Evolutionary conservation across 2,888 invertebrate species (phyloP), one percentile per base, ranked within the genome.

Genomic region (Chymomyza procnemis): DNA sequence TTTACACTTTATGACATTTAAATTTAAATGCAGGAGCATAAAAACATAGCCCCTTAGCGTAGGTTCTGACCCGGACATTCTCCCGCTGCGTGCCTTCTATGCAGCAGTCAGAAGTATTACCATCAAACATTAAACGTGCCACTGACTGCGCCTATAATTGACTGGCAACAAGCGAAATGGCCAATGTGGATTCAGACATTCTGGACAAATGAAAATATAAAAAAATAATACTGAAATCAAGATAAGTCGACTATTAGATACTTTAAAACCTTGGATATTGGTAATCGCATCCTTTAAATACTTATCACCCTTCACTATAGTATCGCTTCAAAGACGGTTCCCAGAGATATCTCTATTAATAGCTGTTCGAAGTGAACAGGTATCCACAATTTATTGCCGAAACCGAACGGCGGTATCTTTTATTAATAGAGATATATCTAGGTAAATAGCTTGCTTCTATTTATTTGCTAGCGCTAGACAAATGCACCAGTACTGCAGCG

Each of bases 131-230:
- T 73, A 68, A 41, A 79, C 76, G 69, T 78, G 78, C 75, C 79
- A 57, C 61, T 66, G 67, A 63, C 67, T 55, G 67, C 48, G 66
- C 65, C 76, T 74, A 85, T 80, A 85, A 80, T 80, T 83, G 66
- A n/a, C 57, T 19, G 61, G n/a, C 19, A 18, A 30, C 59, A 19
- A 9, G 21, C 57, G 19, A 19, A 52, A 12, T 5, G n/a, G 26
- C 6, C 55, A 58, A 55, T 47, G 54, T 18, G 47, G 19, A n/a
- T 41, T 26, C 16, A 19, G 41, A 52, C 54, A 50, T 50, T 50
- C 6, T 3, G 21, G 58, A 55, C 52, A 26, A 56, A 55, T 21
- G 55, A 34, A 62, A 64, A 70, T 62, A 74, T 66, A 56, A 69
- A 26, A 48, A 69, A 69, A 26, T 46, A 69, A 60, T 58, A 59